Conservation (phyloP, 1,140 invertebrate species). For the Elymnias hypermnestra region DNA sequence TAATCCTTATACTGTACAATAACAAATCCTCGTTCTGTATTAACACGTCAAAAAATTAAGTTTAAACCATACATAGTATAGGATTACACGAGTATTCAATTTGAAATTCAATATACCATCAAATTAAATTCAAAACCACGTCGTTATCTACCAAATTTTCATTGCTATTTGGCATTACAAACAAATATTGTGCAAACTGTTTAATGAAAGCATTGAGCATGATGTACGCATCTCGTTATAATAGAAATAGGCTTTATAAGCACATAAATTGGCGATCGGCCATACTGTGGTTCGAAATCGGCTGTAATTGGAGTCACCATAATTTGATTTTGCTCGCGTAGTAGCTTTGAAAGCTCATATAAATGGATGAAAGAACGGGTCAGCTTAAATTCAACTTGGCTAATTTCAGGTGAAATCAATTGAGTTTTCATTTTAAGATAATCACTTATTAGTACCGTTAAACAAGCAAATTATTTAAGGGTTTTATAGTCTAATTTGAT, state of each 20-base stretch:
- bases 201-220: constrained; percentile 31
- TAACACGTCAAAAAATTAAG: no score
- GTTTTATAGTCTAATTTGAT: no score
- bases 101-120: no score
- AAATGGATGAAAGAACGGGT: constrained; percentile 51
- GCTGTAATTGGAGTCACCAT: constrained; percentile 60
- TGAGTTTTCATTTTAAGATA: neutral
- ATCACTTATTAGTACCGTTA: neutral
- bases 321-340: constrained; percentile 65
- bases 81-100: no score
- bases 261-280: constrained; percentile 53
- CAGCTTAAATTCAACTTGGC: neutral
- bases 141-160: no score
- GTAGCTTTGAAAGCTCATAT: constrained; percentile 52
- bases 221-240: constrained; percentile 26
- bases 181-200: constrained; percentile 22
- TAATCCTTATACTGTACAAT: no score
- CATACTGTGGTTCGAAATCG: constrained; percentile 59
- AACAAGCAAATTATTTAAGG: no score
- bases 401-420: neutral
- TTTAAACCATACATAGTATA: no score
- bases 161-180: constrained; percentile 1
- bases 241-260: constrained; percentile 36
- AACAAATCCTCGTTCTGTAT: no score
- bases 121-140: no score